A percentile compares a stretch with the other conserved stretches of the same genome.
These are phyloP conservation scores for Erithacus rubecula DNA, from an alignment of 2,797 vertebrate genomes.

Conservation along the genomic window DNA sequence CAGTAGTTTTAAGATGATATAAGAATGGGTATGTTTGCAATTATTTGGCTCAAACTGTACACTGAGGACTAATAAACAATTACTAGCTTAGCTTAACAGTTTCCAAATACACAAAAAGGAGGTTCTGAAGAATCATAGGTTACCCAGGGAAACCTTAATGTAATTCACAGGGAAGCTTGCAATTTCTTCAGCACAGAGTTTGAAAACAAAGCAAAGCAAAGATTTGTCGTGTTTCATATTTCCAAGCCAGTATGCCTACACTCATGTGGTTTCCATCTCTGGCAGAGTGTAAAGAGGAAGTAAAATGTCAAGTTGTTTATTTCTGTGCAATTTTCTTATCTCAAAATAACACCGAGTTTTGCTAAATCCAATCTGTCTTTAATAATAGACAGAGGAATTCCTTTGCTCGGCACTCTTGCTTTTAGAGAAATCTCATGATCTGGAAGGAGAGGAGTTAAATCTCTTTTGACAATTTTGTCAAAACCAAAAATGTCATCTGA, in stretches of 20 bases:
- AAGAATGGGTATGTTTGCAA: constrained; percentile 14
- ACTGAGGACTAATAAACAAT: constrained; percentile 58
- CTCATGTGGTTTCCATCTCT: constrained; percentile 72
- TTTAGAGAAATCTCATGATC: constrained; percentile 50
- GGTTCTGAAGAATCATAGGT: constrained; percentile 36
- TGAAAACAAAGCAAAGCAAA: constrained; percentile 62
- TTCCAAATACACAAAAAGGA: constrained; percentile 30
- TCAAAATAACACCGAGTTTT: constrained; percentile 70
- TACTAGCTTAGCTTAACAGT: constrained; percentile 25
- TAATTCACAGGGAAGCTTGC: constrained; percentile 59
- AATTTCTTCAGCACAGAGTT: constrained; percentile 71
- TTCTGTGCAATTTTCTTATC: constrained; percentile 75
- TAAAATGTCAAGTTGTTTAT: constrained; percentile 77
- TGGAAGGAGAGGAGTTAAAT: constrained; percentile 68
- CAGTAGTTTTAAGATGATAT: constrained; percentile 14
- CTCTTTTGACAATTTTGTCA: constrained; percentile 70
- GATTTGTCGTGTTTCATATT: constrained; percentile 74
- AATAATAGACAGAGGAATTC: constrained; percentile 65
- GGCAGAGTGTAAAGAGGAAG: constrained; percentile 69
- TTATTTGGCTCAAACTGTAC: constrained; percentile 45
- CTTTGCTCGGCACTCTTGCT: constrained; percentile 9
- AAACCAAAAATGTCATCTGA: constrained; percentile 55
- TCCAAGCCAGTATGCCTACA: constrained; percentile 48
- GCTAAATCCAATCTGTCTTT: constrained; percentile 69
- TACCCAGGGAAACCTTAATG: constrained; percentile 29